Conservation (phyloP, 2,113 vertebrate genomes). For the Aspidoscelis tigris region DNA sequence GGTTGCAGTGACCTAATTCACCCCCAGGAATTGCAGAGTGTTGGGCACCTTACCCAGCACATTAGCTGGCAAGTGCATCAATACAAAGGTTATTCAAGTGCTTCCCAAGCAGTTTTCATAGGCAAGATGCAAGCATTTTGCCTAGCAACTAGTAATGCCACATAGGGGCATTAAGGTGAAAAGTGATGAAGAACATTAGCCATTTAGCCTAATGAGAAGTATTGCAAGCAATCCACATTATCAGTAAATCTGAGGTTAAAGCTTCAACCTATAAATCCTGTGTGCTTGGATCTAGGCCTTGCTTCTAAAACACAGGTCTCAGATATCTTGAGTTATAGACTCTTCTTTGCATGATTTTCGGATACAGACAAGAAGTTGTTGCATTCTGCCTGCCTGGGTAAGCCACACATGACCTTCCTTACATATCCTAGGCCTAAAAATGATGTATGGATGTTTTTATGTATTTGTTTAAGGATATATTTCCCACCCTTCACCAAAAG, state of each 20-base stretch:
- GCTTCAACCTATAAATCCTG: neutral
- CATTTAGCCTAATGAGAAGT: constrained; percentile 12
- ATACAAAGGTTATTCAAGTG: constrained; percentile 61
- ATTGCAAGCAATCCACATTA: fast-evolving
- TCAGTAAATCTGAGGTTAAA: constrained; percentile 4
- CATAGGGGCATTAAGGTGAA: constrained; percentile 4
- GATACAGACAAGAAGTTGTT: neutral
- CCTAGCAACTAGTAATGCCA: constrained; percentile 43
- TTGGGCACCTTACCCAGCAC: constrained; percentile 60
- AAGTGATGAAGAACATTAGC: neutral
- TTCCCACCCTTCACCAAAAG: too few relatives aligned
- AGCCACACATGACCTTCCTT: neutral
- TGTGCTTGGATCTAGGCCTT: neutral
- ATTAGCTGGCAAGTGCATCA: constrained; percentile 69
- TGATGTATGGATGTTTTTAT: neutral
- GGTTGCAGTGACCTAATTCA: constrained; percentile 73
- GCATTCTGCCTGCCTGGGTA: neutral
- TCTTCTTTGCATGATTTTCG: neutral
- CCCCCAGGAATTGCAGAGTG: constrained; percentile 66
- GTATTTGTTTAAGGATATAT: too few relatives aligned
- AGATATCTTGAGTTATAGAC: neutral
- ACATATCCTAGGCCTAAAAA: neutral
- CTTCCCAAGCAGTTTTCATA: constrained; percentile 54
- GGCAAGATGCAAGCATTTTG: constrained; percentile 62
- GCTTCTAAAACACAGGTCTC: neutral